Evolutionary conservation across 2,797 vertebrate species (phyloP), one percentile per base, ranked within the genome.

Genomic region (Sarcoramphus papa): DNA sequence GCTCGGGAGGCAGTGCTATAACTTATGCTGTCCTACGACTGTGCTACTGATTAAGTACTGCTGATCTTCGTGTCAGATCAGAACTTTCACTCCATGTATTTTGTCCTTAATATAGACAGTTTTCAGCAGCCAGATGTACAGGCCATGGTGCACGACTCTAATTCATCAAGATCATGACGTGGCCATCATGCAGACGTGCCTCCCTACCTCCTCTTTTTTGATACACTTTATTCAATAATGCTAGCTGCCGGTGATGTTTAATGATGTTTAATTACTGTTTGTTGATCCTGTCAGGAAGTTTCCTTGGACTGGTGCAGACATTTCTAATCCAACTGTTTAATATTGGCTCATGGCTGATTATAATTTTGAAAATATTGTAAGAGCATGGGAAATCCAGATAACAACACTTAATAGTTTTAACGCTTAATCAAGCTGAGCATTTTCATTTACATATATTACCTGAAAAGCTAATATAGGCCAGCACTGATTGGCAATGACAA

Each of bases 231-330:
- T 95, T 95, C 70, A 85, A 14, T 87, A 93, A 77, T 48, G 30
- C 53, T 85, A 69, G 63, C 56, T 93, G 43, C 59, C 0, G 0
- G 69, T 91, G 57, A 67, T 93, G 33, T 82, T 92, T 95, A 88
- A 90, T 88, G 74, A 63, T 68, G 20, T 73, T 94, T 94, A 94
- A 91, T 93, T 94, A 73, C 50, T 81, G 16, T 81, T 91, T 83
- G 80, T 88, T 96, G 77, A 90, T 94, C 30, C 62, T 85, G 78
- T 78, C 64, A 82, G 83, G 73, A 92, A 72, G 53, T 88, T 89
- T 93, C 70, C 53, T 82, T 89, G 70, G 63, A 15, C 41, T 93
- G 33, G 62, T 89, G 85, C 53, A 92, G 90, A 47, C 20, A 18
- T 78, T 92, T 79, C 43, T 86, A 72, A 75, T 91, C 60, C 73